Percentiles rank a stretch among this genome's conserved stretches.
Conservation (phyloP, 2,888 invertebrate species). For the Congeria kusceri region DNA sequence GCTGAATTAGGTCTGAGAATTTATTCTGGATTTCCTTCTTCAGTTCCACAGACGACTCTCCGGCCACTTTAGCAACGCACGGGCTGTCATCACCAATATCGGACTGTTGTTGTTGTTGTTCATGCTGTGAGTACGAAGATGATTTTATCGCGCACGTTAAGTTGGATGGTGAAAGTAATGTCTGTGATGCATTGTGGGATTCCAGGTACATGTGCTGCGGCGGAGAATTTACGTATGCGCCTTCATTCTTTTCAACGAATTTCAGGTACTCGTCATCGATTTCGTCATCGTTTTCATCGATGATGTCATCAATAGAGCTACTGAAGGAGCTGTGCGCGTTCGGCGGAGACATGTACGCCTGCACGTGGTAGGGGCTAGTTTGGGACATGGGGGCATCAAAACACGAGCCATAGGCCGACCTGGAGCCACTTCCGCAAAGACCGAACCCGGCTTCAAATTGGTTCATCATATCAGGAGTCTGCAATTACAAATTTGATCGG, state of each 20-base stretch:
- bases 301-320: constrained; percentile 23
- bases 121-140: too few species aligned
- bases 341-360: constrained; percentile 3
- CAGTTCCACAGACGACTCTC: not conserved
- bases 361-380: too few species aligned
- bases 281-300: constrained; percentile 28
- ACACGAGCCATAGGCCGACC: too few species aligned
- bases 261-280: constrained; percentile 37
- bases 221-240: constrained; percentile 1
- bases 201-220: not conserved
- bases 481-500: constrained; percentile 10
- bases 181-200: not conserved
- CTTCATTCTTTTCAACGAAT: constrained; percentile 17
- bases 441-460: constrained; percentile 8
- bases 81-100: not conserved
- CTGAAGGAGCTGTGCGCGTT: not conserved
- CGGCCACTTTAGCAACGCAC: not conserved
- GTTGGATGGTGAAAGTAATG: not conserved
- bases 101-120: too few species aligned
- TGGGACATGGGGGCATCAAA: too few species aligned
- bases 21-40: constrained; percentile 12
- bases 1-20: constrained; percentile 39
- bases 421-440: too few species aligned
- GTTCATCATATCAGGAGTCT: constrained; percentile 34
- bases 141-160: not conserved